Evolutionary conservation across 2,888 invertebrate genomes (phyloP), one percentile per base, ranked within the genome.

Genomic region (Geophilus truncorum): DNA sequence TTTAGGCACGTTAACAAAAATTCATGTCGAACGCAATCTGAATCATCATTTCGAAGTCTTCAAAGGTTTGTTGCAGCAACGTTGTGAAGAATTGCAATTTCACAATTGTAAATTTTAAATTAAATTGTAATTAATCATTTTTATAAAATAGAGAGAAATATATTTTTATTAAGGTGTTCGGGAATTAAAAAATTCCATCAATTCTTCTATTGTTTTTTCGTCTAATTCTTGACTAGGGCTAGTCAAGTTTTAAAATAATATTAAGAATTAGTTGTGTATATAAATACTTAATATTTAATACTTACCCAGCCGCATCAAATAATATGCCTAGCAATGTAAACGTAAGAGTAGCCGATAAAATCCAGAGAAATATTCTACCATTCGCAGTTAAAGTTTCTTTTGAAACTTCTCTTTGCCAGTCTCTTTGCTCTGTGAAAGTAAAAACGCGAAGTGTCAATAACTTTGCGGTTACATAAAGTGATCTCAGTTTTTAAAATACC

Each of bases 11-110:
- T 89, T 88, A 81, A 91, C 92, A 2, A 93, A 94, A 85, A 86
- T 98, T 40, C 97, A 98, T 84, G 89, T 91, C 1, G 89, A 94
- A 4, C 89, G 91, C 62, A 92, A 92, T 51, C 89, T 98, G 30
- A 98, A 98, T 88, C 98, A 98, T 89, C 93, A 93, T 85, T 98
- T 93, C 88, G 93, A 94, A 88, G 97, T 95, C 0, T 97, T 93
- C 88, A 90, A 90, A 23, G 91, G 90, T 34, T n/a, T 82, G n/a
- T 78, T 82, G 15, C 25, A 79, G 30, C 23, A 28, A 0, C 80
- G 81, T 28, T 80, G 80, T 40, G 15, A n/a, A 70, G 51, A 51
- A 51, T 0, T 51, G n/a, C 5, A 51, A 51, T 9, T 5, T 36
- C 40, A 0, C 12, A n/a, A n/a, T 36, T 15, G 15, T 45, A 12